Conservation (phyloP, 2,797 vertebrate genomes). For the Thalassophryne amazonica region DNA sequence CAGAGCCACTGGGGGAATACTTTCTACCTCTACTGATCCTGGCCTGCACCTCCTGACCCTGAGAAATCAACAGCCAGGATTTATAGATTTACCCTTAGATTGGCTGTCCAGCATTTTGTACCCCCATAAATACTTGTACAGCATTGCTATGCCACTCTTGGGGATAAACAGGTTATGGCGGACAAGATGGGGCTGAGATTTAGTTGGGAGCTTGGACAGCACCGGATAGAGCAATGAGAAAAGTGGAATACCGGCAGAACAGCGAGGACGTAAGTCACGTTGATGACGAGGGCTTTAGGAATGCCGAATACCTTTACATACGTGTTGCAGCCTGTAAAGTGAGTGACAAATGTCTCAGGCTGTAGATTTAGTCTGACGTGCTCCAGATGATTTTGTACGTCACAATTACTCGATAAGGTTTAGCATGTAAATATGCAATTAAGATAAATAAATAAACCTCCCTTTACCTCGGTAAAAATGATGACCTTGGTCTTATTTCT, state of each 20-base stretch:
- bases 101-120: conserved; percentile 74
- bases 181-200: conserved; percentile 75
- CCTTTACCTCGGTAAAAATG: conserved; percentile 35
- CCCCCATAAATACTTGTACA: conserved; percentile 82
- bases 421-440: conserved; percentile 17
- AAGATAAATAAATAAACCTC: conserved; percentile 37
- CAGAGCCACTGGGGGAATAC: conserved; percentile 69
- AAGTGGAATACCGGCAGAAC: conserved; percentile 34
- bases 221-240: conserved; percentile 43
- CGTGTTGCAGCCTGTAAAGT: conserved; percentile 18
- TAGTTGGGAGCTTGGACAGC: conserved; percentile 64
- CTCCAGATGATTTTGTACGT: too few species aligned
- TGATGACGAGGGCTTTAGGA: conserved; percentile 39
- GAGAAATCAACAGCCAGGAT: conserved; percentile 77
- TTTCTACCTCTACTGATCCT: conserved; percentile 73
- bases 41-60: conserved; percentile 71
- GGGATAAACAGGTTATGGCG: conserved; percentile 82
- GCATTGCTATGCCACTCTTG: conserved; percentile 77
- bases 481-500: conserved; percentile 69
- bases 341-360: conserved; percentile 10
- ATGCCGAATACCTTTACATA: conserved; percentile 40
- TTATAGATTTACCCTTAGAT: conserved; percentile 83
- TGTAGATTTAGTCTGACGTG: too few species aligned
- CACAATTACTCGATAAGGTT: too few species aligned
- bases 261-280: conserved; percentile 12